Evolutionary conservation across 2,888 invertebrate genomes (phyloP).

Genomic region (Entomobrya proxima): DNA sequence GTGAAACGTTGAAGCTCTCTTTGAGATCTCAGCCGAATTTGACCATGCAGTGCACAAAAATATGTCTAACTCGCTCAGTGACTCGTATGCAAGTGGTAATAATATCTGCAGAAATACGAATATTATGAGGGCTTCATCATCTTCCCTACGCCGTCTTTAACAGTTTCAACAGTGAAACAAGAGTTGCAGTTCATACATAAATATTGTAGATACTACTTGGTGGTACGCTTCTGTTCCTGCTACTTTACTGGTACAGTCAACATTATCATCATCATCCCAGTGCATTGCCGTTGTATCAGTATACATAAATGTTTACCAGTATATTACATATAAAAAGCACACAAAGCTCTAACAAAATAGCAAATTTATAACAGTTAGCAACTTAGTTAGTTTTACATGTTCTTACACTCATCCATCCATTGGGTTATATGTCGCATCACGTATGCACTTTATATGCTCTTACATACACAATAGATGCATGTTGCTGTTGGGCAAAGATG

Average conservation of each 20-base stretch:
- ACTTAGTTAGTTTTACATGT: not conserved
- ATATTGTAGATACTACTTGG: not conserved
- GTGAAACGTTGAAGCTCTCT: not conserved
- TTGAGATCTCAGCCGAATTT: slow-evolving; percentile 2
- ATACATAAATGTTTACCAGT: not conserved
- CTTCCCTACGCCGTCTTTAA: not conserved
- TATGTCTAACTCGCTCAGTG: slow-evolving; percentile 18
- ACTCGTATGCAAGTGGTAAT: slow-evolving; percentile 27
- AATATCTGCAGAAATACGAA: slow-evolving; percentile 15
- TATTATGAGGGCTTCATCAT: not conserved
- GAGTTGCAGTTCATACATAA: slow-evolving; percentile 10
- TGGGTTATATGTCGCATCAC: not conserved
- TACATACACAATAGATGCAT: slow-evolving; percentile 4
- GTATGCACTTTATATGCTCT: slow-evolving; percentile 16
- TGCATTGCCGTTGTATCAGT: slow-evolving; percentile 11
- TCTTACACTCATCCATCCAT: not conserved
- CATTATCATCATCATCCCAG: not conserved
- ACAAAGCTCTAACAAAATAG: not conserved
- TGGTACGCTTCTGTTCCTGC: not conserved
- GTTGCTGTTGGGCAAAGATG: slow-evolving; percentile 7
- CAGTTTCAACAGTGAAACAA: slow-evolving; percentile 3
- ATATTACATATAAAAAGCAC: not conserved
- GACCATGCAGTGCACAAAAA: slow-evolving; percentile 33
- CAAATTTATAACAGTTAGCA: not conserved
- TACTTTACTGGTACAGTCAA: slow-evolving; percentile 20